phyloP scores from a whole-genome alignment of 1,140 invertebrate species.

The Wiebesia pumilae region DNA sequence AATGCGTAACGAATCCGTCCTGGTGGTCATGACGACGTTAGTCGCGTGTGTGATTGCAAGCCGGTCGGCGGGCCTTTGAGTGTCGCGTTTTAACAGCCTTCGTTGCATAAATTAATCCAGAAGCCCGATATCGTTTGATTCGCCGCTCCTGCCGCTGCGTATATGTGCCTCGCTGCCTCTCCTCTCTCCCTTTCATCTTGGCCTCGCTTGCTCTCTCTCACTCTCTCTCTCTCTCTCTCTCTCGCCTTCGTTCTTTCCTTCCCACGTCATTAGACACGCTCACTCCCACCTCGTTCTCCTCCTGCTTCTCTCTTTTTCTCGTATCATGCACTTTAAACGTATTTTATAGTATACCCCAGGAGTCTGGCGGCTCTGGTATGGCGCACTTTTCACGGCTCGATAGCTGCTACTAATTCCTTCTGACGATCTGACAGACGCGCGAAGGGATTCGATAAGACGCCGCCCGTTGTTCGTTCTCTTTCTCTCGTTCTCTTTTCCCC shows the following conservation, averaged over 20 bases:
- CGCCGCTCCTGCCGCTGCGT: slow-evolving; percentile 58
- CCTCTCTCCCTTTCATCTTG: not conserved
- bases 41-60: slow-evolving; percentile 66
- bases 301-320: slow-evolving; percentile 49
- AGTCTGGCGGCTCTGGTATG: slow-evolving; percentile 62
- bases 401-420: slow-evolving; percentile 67
- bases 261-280: slow-evolving; percentile 55
- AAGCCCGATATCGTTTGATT: slow-evolving; percentile 74
- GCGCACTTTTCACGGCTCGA: slow-evolving; percentile 67
- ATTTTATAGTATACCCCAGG: slow-evolving; percentile 58
- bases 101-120: slow-evolving; percentile 75
- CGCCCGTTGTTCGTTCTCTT: not conserved
- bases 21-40: slow-evolving; percentile 58
- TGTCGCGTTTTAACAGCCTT: slow-evolving; percentile 74
- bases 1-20: slow-evolving; percentile 55
- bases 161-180: not conserved
- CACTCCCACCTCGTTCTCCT: slow-evolving; percentile 40
- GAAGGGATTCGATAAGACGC: slow-evolving; percentile 31
- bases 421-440: slow-evolving; percentile 59
- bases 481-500: not conserved
- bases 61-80: slow-evolving; percentile 70
- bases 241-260: slow-evolving; percentile 48
- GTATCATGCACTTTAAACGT: slow-evolving; percentile 54
- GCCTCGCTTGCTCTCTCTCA: not conserved
- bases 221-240: slow-evolving; percentile 52